phyloP scores from a whole-genome alignment of 2,888 invertebrate species.

The Odontocerum albicorne region DNA sequence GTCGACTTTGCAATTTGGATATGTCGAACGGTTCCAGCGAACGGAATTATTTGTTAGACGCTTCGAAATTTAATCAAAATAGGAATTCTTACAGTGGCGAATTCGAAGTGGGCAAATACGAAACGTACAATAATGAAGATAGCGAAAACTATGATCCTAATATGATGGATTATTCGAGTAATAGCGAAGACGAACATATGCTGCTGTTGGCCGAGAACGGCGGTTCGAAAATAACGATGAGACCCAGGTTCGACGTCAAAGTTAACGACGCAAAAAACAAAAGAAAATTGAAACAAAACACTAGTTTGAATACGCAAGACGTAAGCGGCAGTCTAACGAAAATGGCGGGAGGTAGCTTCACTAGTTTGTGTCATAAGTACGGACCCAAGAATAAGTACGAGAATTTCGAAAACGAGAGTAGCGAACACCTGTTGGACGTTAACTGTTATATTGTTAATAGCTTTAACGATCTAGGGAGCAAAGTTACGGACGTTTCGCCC shows the following conservation, averaged over 20 bases:
- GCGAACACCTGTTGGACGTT: conserved; percentile 47
- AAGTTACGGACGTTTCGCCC: conserved; percentile 52
- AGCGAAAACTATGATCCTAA: conserved; percentile 15
- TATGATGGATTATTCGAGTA: conserved; percentile 46
- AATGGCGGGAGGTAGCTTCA: conserved; percentile 50
- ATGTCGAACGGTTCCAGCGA: not conserved
- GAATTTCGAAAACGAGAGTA: conserved; percentile 54
- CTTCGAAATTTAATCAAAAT: conserved; percentile 11
- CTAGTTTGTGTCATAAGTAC: conserved; percentile 45
- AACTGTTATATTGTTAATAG: conserved; percentile 52
- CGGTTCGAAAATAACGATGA: conserved; percentile 54
- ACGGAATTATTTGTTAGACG: not conserved
- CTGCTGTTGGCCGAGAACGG: conserved; percentile 54
- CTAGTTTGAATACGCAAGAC: conserved; percentile 43
- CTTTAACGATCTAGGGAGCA: conserved; percentile 49
- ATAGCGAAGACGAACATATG: conserved; percentile 55
- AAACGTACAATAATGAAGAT: conserved; percentile 37
- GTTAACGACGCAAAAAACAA: conserved; percentile 40
- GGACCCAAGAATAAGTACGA: conserved; percentile 48
- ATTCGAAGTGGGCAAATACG: conserved; percentile 45
- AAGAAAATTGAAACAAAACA: conserved; percentile 40
- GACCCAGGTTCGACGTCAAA: conserved; percentile 39
- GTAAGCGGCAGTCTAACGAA: conserved; percentile 42
- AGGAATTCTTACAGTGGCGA: conserved; percentile 36
- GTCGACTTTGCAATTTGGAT: not conserved